A percentile compares a stretch with the other conserved stretches of the same genome.
Conservation (phyloP, 2,797 vertebrate genomes). For the Apogon hyalosoma region DNA sequence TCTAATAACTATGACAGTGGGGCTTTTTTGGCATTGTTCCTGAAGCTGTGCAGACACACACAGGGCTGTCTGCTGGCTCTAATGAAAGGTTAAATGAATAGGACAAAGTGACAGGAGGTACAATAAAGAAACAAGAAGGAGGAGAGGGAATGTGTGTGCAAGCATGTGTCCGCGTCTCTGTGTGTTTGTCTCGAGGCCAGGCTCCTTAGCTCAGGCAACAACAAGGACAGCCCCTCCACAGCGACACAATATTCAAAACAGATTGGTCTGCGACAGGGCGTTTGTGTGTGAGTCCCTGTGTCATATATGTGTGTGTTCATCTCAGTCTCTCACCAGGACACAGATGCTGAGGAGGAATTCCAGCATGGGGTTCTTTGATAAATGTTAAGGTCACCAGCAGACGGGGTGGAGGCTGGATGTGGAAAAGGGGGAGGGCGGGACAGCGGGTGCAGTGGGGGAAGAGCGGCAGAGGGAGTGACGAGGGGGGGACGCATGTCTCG, state of each 20-base stretch:
- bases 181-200: constrained; percentile 78
- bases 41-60: constrained; percentile 83
- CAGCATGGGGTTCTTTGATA: constrained; percentile 90
- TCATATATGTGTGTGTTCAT: constrained; percentile 85
- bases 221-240: constrained; percentile 89
- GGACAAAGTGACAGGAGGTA: constrained; percentile 96
- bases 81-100: constrained; percentile 99
- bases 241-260: constrained; percentile 94
- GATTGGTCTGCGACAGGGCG: constrained; percentile 88
- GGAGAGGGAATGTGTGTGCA: constrained; percentile 62
- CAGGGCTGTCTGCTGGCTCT: constrained; percentile 92
- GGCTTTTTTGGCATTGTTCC: constrained; percentile 93
- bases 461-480: constrained; percentile 64
- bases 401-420: constrained; percentile 67
- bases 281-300: constrained; percentile 80
- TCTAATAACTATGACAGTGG: constrained; percentile 99
- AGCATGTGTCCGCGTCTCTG: constrained; percentile 56
- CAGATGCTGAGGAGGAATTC: constrained; percentile 91
- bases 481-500: constrained; percentile 81
- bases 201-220: constrained; percentile 87
- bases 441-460: constrained; percentile 32
- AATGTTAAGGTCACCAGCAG: constrained; percentile 91
- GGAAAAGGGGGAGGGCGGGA: constrained; percentile 35
- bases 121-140: constrained; percentile 90
- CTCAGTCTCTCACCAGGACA: constrained; percentile 85